Evolutionary conservation across 2,888 invertebrate genomes (phyloP).

Genomic region (Pammene aurita): DNA sequence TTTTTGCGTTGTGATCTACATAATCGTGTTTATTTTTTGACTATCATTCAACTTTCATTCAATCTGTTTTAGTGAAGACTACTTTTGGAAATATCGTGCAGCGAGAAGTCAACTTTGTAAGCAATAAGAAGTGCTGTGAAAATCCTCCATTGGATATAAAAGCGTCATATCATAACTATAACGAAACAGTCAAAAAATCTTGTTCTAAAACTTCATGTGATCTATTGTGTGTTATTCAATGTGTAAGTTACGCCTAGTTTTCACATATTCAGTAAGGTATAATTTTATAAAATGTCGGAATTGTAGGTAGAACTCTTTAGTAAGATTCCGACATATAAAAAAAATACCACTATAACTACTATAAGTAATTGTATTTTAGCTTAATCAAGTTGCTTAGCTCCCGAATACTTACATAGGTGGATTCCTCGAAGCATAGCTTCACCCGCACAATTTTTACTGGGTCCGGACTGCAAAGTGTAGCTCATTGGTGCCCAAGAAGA

Average conservation of each 20-base stretch:
- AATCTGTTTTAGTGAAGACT: slow-evolving; percentile 62
- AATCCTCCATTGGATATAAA: slow-evolving; percentile 56
- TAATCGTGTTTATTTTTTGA: background rate
- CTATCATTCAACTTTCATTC: background rate
- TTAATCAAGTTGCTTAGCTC: no score
- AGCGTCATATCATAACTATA: slow-evolving; percentile 59
- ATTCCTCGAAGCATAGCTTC: no score
- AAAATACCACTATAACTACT: no score
- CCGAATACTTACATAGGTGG: no score
- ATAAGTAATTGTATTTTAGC: no score
- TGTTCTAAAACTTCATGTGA: slow-evolving; percentile 52
- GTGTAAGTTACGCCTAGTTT: slow-evolving; percentile 49
- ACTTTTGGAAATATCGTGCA: slow-evolving; percentile 68
- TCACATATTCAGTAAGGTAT: background rate
- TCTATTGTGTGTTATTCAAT: slow-evolving; percentile 50
- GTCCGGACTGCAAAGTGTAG: no score
- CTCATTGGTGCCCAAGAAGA: no score
- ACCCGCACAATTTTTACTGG: no score
- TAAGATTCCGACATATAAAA: no score
- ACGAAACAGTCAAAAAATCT: slow-evolving; percentile 52
- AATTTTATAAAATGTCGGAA: no score
- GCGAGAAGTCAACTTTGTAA: slow-evolving; percentile 64
- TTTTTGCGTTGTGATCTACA: no score
- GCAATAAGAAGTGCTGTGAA: slow-evolving; percentile 46
- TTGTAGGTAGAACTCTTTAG: no score